Conservation (phyloP, 2,113 vertebrate genomes). For the Euleptes europaea region DNA sequence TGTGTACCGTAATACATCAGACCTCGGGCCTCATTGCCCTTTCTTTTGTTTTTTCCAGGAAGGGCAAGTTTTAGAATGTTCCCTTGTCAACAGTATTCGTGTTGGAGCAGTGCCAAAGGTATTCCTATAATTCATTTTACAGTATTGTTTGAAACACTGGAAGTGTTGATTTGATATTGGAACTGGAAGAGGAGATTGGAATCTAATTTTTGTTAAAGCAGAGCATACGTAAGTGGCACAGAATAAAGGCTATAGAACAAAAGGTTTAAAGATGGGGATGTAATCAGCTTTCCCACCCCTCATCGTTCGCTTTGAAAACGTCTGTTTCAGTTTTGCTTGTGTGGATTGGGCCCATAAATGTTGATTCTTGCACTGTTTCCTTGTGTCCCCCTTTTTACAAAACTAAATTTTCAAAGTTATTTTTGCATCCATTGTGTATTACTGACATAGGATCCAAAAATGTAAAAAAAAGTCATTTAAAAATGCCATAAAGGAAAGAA, state of each 20-base stretch:
- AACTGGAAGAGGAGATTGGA: accelerated
- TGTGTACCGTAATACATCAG: not conserved
- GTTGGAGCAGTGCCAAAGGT: slow-evolving; percentile 90
- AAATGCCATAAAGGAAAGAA: too few species aligned
- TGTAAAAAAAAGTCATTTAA: too few species aligned
- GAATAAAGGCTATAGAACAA: not conserved
- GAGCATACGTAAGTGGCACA: not conserved
- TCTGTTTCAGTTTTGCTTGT: too few species aligned
- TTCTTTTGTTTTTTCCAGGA: slow-evolving; percentile 80
- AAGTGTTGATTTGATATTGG: not conserved
- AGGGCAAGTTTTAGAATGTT: slow-evolving; percentile 96
- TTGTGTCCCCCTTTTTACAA: too few species aligned
- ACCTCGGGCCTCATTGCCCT: slow-evolving; percentile 30
- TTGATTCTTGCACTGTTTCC: too few species aligned
- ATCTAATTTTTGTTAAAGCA: not conserved
- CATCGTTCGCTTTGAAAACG: too few species aligned
- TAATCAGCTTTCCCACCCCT: too few species aligned
- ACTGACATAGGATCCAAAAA: too few species aligned
- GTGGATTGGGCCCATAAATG: too few species aligned
- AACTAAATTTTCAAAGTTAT: too few species aligned
- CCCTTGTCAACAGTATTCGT: slow-evolving; percentile 97
- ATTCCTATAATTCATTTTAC: slow-evolving; percentile 17
- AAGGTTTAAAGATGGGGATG: too few species aligned
- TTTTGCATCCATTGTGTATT: too few species aligned
- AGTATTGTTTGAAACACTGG: slow-evolving; percentile 25